A percentile compares a stretch with the other conserved stretches of the same genome.
phyloP scores from a whole-genome alignment of 2,888 invertebrate species.

The Himalopsyche kuldschensis region DNA sequence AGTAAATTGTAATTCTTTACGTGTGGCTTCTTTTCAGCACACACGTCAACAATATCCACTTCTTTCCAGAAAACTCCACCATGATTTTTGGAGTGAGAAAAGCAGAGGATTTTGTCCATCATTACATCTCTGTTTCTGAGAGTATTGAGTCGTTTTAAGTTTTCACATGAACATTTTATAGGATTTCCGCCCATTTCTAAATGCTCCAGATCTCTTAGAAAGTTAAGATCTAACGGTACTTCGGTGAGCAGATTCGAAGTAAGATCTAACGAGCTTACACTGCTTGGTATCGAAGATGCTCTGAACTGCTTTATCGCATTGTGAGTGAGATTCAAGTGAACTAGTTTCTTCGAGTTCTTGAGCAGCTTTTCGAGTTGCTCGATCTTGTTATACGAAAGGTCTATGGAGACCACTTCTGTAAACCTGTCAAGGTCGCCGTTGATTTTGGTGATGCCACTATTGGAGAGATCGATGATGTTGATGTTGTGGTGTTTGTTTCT shows the following conservation, averaged over 20 bases:
- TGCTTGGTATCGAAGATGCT: slow-evolving; percentile 58
- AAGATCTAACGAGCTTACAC: slow-evolving; percentile 65
- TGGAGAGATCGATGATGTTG: slow-evolving; percentile 65
- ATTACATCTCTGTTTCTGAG: slow-evolving; percentile 59
- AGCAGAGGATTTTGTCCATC: slow-evolving; percentile 61
- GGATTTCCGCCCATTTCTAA: slow-evolving; percentile 70
- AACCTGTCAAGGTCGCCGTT: slow-evolving; percentile 61
- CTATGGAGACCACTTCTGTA: slow-evolving; percentile 63
- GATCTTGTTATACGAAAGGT: slow-evolving; percentile 66
- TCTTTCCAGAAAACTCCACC: slow-evolving; percentile 60
- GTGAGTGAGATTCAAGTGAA: slow-evolving; percentile 63
- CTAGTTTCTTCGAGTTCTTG: slow-evolving; percentile 59
- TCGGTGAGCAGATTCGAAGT: slow-evolving; percentile 63
- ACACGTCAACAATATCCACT: slow-evolving; percentile 60
- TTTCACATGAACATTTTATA: slow-evolving; percentile 71
- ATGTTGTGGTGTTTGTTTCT: slow-evolving; percentile 58
- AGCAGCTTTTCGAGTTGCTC: slow-evolving; percentile 62
- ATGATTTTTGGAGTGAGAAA: slow-evolving; percentile 55
- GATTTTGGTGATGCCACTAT: slow-evolving; percentile 62
- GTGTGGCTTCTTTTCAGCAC: slow-evolving; percentile 41
- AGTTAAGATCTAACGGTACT: slow-evolving; percentile 62
- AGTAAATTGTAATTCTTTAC: slow-evolving; percentile 43
- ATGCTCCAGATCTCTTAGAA: slow-evolving; percentile 60
- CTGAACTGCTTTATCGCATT: slow-evolving; percentile 62
- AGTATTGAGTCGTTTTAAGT: slow-evolving; percentile 64